Evolutionary conservation across 2,888 invertebrate genomes (phyloP).

Genomic region (Phymatocera aterrima): DNA sequence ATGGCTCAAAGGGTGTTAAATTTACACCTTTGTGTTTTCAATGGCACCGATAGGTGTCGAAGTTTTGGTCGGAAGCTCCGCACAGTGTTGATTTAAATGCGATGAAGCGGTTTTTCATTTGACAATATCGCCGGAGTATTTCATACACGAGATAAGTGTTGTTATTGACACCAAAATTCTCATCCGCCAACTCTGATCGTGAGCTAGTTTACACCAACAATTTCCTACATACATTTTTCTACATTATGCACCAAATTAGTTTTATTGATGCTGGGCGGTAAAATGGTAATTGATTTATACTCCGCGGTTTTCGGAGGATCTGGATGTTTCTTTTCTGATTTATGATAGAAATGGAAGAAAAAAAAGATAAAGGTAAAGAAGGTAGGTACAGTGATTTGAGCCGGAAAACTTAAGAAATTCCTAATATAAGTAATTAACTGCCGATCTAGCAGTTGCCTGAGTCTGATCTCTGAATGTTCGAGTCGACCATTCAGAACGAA

Average conservation of each 20-base stretch:
- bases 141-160: background rate
- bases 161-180: constrained; percentile 7
- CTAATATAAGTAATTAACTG: too few species aligned
- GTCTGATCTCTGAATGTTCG: background rate
- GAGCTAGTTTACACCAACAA: background rate
- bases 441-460: too few species aligned
- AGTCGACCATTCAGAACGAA: background rate
- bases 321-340: background rate
- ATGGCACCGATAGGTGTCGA: too few species aligned
- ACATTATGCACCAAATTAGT: background rate
- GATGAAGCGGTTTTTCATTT: background rate
- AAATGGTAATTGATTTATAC: background rate
- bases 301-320: background rate
- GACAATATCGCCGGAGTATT: constrained; percentile 3
- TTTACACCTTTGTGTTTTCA: too few species aligned
- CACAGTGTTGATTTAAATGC: background rate
- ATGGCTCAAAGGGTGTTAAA: too few species aligned
- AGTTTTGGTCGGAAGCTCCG: background rate
- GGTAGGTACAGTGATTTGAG: background rate
- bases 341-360: background rate
- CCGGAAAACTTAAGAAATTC: too few species aligned
- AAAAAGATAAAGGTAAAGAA: background rate
- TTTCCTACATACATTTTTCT: too few species aligned
- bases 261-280: background rate
- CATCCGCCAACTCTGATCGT: constrained; percentile 9